Conservation (phyloP, 2,888 invertebrate species). For the Drosophila algonquin region DNA sequence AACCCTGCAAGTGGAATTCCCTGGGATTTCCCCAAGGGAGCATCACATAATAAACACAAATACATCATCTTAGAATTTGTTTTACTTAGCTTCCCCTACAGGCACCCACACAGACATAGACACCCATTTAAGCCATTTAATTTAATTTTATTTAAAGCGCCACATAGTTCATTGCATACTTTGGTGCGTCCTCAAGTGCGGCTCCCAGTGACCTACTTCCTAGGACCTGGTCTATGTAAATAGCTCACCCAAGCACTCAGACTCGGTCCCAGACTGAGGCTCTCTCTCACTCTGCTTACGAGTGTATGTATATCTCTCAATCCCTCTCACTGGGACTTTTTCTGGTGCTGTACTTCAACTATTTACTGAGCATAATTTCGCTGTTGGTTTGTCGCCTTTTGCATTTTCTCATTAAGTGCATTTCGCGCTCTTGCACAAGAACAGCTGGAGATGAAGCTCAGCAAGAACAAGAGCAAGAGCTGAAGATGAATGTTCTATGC, state of each 20-base stretch:
- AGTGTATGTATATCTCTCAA: background rate
- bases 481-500: conserved; percentile 46
- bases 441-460: conserved; percentile 28
- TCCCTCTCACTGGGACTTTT: conserved; percentile 25
- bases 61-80: conserved; percentile 54
- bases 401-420: conserved; percentile 75
- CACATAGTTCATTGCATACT: conserved; percentile 72
- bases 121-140: conserved; percentile 49
- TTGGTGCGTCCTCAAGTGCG: conserved; percentile 52
- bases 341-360: conserved; percentile 55
- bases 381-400: conserved; percentile 66
- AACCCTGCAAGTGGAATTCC: conserved; percentile 6
- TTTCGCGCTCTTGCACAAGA: conserved; percentile 54
- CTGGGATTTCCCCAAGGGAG: conserved; percentile 19
- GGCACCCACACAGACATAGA: background rate
- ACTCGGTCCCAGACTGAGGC: conserved; percentile 15
- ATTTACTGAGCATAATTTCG: conserved; percentile 68
- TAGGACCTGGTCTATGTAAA: conserved; percentile 29
- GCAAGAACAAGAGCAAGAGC: background rate
- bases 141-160: conserved; percentile 64
- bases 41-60: conserved; percentile 47
- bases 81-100: conserved; percentile 2
- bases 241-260: conserved; percentile 32
- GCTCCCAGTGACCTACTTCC: conserved; percentile 57
- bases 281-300: background rate